phyloP scores from a whole-genome alignment of 2,113 vertebrate genomes.

The Semnopithecus entellus region DNA sequence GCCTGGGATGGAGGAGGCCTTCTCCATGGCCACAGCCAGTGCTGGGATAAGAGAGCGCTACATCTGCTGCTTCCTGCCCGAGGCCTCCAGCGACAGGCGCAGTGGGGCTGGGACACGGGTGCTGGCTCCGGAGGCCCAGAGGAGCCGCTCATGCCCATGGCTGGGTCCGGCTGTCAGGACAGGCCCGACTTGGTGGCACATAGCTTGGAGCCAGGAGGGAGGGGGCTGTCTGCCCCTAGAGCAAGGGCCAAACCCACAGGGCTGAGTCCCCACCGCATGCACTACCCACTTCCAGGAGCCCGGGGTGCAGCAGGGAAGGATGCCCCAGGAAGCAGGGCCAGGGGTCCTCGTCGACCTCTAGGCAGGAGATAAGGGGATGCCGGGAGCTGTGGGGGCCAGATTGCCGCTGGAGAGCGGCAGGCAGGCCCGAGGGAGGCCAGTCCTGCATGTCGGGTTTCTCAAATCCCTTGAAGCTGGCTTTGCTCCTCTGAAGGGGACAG shows the following conservation, averaged over 20 bases:
- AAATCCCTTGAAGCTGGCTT: neutral
- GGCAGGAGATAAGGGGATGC: accelerated
- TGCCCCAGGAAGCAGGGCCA: accelerated
- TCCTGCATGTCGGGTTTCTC: neutral
- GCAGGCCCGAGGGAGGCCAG: too few species aligned
- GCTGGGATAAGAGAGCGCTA: neutral
- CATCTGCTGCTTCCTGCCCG: neutral
- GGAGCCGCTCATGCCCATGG: accelerated
- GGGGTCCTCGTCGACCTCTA: accelerated
- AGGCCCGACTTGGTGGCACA: neutral
- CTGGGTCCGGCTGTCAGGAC: neutral
- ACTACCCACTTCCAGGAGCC: accelerated
- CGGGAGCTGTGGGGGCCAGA: accelerated
- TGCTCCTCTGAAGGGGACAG: neutral
- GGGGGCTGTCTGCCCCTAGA: neutral
- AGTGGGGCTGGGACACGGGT: too few species aligned
- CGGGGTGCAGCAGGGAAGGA: neutral
- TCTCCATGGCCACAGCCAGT: accelerated
- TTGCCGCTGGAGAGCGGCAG: accelerated
- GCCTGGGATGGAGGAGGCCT: neutral
- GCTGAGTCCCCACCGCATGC: accelerated
- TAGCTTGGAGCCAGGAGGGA: neutral
- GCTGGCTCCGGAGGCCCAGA: neutral
- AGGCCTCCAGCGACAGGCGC: accelerated
- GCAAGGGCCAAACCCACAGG: neutral